Percentiles rank a stretch among this genome's conserved stretches.
phyloP scores from a whole-genome alignment of 2,888 invertebrate species.

The Drosophila nr. perissopoda region DNA sequence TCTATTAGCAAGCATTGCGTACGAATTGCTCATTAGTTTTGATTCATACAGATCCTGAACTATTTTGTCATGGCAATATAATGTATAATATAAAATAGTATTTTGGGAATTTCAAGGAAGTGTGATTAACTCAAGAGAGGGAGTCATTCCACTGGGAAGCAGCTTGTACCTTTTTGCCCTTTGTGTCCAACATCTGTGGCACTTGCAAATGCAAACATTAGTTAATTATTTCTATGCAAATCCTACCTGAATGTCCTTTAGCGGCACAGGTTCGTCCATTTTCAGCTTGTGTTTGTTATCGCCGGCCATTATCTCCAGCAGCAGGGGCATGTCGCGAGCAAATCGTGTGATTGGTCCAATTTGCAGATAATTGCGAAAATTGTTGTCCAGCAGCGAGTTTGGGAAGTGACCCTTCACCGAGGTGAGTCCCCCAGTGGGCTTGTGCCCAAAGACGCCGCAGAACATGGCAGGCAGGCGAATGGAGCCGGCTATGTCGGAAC shows the following conservation, averaged over 20 bases:
- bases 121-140: not conserved
- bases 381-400: conserved; percentile 84
- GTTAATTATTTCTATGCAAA: not conserved
- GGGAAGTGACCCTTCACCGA: conserved; percentile 89
- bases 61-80: not conserved
- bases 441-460: conserved; percentile 95
- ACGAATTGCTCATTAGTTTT: not conserved
- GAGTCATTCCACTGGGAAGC: not conserved
- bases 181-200: not conserved
- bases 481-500: conserved; percentile 95
- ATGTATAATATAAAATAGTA: not conserved
- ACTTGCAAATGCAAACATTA: not conserved
- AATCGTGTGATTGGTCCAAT: conserved; percentile 92
- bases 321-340: conserved; percentile 90
- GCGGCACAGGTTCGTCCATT: conserved; percentile 85
- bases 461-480: conserved; percentile 93
- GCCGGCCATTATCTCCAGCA: conserved; percentile 88
- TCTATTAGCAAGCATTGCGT: not conserved
- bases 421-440: conserved; percentile 90
- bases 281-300: conserved; percentile 85
- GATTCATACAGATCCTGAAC: not conserved
- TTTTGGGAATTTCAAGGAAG: not conserved
- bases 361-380: conserved; percentile 86
- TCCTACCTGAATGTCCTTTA: conserved; percentile 86
- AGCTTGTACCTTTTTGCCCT: not conserved